phyloP scores from a whole-genome alignment of 2,113 vertebrate genomes.

The Eurystomus gularis region DNA sequence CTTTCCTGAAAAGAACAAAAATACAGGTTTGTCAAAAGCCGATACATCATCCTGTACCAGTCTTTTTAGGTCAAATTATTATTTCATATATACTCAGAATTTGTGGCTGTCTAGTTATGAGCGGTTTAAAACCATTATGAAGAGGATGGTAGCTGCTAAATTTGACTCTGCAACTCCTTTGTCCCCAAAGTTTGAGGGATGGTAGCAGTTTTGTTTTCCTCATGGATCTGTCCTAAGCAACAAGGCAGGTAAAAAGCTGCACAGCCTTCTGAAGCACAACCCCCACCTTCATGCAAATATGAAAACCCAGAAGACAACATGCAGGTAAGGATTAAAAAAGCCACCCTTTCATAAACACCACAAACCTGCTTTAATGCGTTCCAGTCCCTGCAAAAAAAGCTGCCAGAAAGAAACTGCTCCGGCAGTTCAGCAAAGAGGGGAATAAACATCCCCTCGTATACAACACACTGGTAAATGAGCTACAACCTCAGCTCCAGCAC shows the following conservation, averaged over 20 bases:
- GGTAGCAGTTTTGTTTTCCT: not conserved
- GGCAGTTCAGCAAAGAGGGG: not conserved
- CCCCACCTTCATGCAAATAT: fast-evolving
- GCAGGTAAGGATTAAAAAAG: not conserved
- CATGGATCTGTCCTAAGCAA: not conserved
- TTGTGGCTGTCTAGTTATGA: not conserved
- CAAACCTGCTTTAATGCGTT: not conserved
- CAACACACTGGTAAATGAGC: not conserved
- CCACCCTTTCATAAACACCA: not conserved
- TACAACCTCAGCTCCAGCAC: not conserved
- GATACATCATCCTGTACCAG: not conserved
- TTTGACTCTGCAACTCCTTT: not conserved
- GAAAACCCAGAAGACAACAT: not conserved
- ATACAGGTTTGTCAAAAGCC: not conserved
- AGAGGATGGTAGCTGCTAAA: not conserved
- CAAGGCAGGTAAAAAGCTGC: fast-evolving
- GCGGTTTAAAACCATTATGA: not conserved
- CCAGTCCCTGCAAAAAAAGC: not conserved
- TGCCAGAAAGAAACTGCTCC: not conserved
- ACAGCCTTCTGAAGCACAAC: not conserved
- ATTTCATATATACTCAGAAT: not conserved
- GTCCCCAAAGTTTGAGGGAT: not conserved
- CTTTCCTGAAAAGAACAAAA: not conserved
- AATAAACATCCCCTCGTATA: not conserved
- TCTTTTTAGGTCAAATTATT: not conserved